Percentiles rank a stretch among this genome's conserved stretches.
Conservation (phyloP, 2,888 invertebrate genomes). For the Coronaproctus castanopsis region DNA sequence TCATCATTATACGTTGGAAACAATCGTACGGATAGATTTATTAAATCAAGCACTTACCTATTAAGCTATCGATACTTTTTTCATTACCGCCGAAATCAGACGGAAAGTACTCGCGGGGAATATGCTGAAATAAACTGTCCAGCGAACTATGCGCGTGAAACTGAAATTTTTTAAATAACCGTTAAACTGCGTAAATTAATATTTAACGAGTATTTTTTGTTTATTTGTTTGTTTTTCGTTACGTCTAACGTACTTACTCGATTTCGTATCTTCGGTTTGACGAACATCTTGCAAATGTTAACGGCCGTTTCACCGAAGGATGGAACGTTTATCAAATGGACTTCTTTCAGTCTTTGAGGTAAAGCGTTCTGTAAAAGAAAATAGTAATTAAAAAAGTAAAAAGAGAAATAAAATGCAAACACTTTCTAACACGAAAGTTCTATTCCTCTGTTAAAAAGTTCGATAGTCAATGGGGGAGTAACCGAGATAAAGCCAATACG, state of each 20-base stretch:
- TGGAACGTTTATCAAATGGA: slow-evolving; percentile 24
- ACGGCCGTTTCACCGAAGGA: slow-evolving; percentile 23
- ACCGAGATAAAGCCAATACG: not conserved
- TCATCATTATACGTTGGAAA: too few relatives aligned
- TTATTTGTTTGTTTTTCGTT: too few relatives aligned
- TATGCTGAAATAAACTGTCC: slow-evolving; percentile 21
- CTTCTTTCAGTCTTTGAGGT: slow-evolving; percentile 23
- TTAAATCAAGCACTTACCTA: slow-evolving; percentile 20
- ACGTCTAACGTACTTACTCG: slow-evolving; percentile 21
- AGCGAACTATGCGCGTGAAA: slow-evolving; percentile 31
- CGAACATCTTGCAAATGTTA: slow-evolving; percentile 23
- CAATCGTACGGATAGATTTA: too few relatives aligned
- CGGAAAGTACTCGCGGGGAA: slow-evolving; percentile 17
- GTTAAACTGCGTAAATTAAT: too few relatives aligned
- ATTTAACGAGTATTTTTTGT: too few relatives aligned
- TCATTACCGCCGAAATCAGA: slow-evolving; percentile 21
- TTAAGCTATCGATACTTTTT: slow-evolving; percentile 30
- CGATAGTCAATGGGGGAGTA: not conserved
- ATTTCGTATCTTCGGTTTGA: slow-evolving; percentile 25
- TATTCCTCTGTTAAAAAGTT: too few relatives aligned
- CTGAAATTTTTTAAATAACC: too few relatives aligned
- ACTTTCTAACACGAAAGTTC: too few relatives aligned
- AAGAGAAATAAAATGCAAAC: too few relatives aligned
- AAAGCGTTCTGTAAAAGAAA: slow-evolving; percentile 23
- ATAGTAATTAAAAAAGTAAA: slow-evolving; percentile 13